Evolutionary conservation across 2,113 vertebrate genomes (phyloP).

Genomic region (Otolemur garnettii): DNA sequence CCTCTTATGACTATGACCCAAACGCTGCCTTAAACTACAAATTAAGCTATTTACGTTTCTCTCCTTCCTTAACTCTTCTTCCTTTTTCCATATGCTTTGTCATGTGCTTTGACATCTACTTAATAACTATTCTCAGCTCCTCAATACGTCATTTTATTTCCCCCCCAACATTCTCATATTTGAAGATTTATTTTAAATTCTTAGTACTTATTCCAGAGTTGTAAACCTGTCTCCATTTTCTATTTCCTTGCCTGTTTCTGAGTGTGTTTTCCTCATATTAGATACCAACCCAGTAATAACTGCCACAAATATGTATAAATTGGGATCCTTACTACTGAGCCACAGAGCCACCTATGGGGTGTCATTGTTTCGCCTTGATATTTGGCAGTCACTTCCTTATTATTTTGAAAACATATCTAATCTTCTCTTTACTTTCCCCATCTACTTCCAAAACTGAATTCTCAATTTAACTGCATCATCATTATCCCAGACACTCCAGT

Average conservation of each 20-base stretch:
- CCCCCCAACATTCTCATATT: neutral
- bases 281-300: neutral
- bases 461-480: neutral
- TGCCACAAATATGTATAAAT: neutral
- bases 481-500: neutral
- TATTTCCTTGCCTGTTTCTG: neutral
- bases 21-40: neutral
- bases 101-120: neutral
- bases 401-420: neutral
- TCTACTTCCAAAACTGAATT: neutral
- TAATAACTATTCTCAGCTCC: neutral
- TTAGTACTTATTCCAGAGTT: neutral
- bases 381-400: neutral
- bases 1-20: neutral
- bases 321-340: neutral
- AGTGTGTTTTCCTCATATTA: neutral
- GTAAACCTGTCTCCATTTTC: neutral
- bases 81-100: neutral
- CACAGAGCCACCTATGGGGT: fast-evolving
- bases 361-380: neutral
- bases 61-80: neutral
- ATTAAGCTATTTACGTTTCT: neutral
- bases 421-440: neutral
- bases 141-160: neutral
- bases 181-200: neutral